Percentiles rank a stretch among this genome's conserved stretches.
Evolutionary conservation across 2,797 vertebrate species (phyloP).

Genomic region (Leuciscus waleckii): DNA sequence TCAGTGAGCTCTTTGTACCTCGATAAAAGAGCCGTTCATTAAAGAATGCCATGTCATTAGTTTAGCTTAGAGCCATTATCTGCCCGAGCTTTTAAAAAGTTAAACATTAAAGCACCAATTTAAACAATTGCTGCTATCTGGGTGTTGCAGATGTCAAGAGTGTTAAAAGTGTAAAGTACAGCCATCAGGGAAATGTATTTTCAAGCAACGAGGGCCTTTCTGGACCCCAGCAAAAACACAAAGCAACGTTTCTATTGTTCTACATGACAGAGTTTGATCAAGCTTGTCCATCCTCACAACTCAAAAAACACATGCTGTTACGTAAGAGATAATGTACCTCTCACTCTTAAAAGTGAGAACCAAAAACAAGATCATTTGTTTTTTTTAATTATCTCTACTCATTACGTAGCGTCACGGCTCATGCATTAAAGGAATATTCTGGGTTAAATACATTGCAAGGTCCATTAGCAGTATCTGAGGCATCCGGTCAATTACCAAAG

Average conservation of each 20-base stretch:
- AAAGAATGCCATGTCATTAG: conserved; percentile 53
- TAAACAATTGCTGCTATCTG: conserved; percentile 42
- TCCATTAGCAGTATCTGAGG: background rate
- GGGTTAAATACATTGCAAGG: background rate
- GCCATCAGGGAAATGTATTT: conserved; percentile 1
- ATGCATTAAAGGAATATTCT: background rate
- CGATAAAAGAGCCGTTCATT: conserved; percentile 33
- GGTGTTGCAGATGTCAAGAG: conserved; percentile 23
- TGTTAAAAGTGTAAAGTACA: background rate
- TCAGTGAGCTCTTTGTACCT: conserved; percentile 28
- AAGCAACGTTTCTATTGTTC: conserved; percentile 1
- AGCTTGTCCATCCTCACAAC: background rate
- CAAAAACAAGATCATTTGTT: background rate
- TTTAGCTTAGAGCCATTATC: conserved; percentile 50
- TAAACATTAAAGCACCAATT: conserved; percentile 44
- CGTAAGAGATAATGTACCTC: background rate
- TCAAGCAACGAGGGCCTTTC: background rate
- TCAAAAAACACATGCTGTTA: background rate
- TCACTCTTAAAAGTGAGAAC: background rate
- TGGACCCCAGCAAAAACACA: background rate
- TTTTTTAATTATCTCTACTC: conserved; percentile 13
- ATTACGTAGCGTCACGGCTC: conserved; percentile 2
- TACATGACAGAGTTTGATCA: background rate
- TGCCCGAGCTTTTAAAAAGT: conserved; percentile 23
- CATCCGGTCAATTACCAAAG: background rate